Percentiles rank a stretch among this genome's conserved stretches.
phyloP scores from a whole-genome alignment of 2,888 invertebrate species.

The Synanthedon vespiformis region DNA sequence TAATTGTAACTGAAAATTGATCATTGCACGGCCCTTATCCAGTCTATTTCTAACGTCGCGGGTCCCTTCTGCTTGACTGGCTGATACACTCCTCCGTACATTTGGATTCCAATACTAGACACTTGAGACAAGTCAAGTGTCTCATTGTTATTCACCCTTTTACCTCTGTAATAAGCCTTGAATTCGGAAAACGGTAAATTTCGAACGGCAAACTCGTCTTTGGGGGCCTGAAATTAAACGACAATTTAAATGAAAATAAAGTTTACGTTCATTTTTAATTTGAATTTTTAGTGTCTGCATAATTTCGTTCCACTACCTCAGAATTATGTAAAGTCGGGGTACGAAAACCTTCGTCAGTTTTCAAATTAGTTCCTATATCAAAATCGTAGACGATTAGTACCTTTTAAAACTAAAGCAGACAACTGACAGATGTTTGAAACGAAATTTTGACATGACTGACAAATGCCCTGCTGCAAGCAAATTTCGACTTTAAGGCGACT shows the following conservation, averaged over 20 bases:
- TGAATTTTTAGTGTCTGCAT: too few relatives aligned
- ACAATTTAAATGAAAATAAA: neutral
- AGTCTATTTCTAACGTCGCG: slow-evolving; percentile 74
- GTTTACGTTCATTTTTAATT: neutral
- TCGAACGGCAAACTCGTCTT: slow-evolving; percentile 62
- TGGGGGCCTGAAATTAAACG: slow-evolving; percentile 56
- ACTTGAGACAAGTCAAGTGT: slow-evolving; percentile 69
- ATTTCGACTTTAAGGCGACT: too few relatives aligned
- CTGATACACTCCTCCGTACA: slow-evolving; percentile 75
- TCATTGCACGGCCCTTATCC: slow-evolving; percentile 56
- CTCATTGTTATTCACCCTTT: slow-evolving; percentile 64
- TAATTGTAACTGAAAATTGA: too few relatives aligned
- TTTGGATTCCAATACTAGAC: slow-evolving; percentile 73
- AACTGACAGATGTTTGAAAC: too few relatives aligned
- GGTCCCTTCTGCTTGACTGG: slow-evolving; percentile 74
- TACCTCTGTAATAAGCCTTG: slow-evolving; percentile 73
- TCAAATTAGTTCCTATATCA: too few relatives aligned
- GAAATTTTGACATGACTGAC: too few relatives aligned
- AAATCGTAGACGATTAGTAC: too few relatives aligned
- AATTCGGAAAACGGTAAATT: slow-evolving; percentile 68
- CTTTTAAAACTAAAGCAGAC: too few relatives aligned
- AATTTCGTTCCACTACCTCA: too few relatives aligned
- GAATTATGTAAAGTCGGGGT: too few relatives aligned
- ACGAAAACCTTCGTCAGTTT: too few relatives aligned
- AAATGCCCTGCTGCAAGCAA: too few relatives aligned